Evolutionary conservation across 2,797 vertebrate species (phyloP), one percentile per base, ranked within the genome.

Genomic region (Buphagus erythrorhynchus): DNA sequence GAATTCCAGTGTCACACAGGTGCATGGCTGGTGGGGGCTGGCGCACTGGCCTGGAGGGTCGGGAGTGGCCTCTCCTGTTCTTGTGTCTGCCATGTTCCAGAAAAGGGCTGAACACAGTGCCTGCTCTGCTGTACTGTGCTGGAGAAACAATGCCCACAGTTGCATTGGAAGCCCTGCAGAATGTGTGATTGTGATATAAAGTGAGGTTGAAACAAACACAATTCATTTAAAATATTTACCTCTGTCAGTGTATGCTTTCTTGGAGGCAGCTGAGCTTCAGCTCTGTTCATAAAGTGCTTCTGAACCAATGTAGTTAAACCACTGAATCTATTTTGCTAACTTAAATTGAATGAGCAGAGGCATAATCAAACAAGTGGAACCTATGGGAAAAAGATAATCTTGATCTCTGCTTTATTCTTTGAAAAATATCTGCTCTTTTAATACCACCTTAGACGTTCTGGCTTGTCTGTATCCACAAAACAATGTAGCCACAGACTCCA

Each of bases 71-170:
- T 52, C 51, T 69, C 14, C 7, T 28, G 7, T 9, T 8, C 13
- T 28, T 28, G 25, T 26, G 73, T 46, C 33, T 85, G 45, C 35
- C 36, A 5, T 6, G 2, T 20, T 73, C 42, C 79, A 46, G 49
- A 46, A 17, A 54, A 68, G 17, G 40, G n/a, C 20, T 71, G 48
- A 54, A 16, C 49, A 24, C 0, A 1, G 17, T 21, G 11, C 43
- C 38, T 35, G 35, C 0, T 0, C 69, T 76, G 69, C 3, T 0
- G 0, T 52, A 18, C 20, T 42, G 48, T 5, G 5, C 59, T 52
- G 18, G n/a, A 54, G 38, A 58, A 80, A n/a, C 28, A 16, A 14
- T 9, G n/a, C n/a, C 42, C 42, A 9, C 9, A 3, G 38, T 3
- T 59, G 61, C 38, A 82, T 10, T 71, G 76, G 71, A 68, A 24